Base-by-base conservation (phyloP, 2,888 invertebrate genomes). In the Aproaerema taeniolella region DNA sequence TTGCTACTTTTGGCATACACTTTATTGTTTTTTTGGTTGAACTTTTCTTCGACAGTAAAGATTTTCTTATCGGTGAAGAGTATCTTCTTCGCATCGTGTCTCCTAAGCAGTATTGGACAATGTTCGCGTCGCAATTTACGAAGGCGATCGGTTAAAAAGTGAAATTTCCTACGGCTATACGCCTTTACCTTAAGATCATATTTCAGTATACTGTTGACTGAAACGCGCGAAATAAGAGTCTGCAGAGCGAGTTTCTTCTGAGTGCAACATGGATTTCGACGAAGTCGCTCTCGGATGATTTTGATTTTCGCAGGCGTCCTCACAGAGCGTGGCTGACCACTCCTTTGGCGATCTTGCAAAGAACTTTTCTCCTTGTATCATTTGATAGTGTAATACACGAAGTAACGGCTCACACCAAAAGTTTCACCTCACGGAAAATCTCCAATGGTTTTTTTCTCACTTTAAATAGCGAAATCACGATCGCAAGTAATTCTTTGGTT, bases 121-220 rank as follows among this genome's bases (percentile, higher is more conserved):
- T 13, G 28, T 20, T 28, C 32, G 9, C 10, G 20, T 28, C 29
- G 28, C 6, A 39, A 28, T 39, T 39, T 33, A 28, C 29, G 28
- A 2, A 39, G 20, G 9, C 39, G 38, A 16, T 39, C 33, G 11
- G 25, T 28, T 11, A 33, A 16, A 11, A 16, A 39, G 12, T 39
- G 28, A 16, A 31, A 11, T 31, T 15, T 31, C 9, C 31, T 31
- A 4, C 31, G 31, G 11, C 31, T 31, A 11, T 16, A 31, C 9
- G 31, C 31, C 6, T 16, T 31, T 14, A 31, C 14, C 6, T 28
- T 20, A 25, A 38, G 26, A 31, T 32, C 38, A 26, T 32, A 15
- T 31, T 38, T 38, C 14, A 38, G 38, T 32, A 32, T 38, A 15
- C 38, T 31, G 26, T 38, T 38, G 4, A 38, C 16, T 31, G 38